phyloP scores from a whole-genome alignment of 2,113 vertebrate species.

The Hyaena hyaena region DNA sequence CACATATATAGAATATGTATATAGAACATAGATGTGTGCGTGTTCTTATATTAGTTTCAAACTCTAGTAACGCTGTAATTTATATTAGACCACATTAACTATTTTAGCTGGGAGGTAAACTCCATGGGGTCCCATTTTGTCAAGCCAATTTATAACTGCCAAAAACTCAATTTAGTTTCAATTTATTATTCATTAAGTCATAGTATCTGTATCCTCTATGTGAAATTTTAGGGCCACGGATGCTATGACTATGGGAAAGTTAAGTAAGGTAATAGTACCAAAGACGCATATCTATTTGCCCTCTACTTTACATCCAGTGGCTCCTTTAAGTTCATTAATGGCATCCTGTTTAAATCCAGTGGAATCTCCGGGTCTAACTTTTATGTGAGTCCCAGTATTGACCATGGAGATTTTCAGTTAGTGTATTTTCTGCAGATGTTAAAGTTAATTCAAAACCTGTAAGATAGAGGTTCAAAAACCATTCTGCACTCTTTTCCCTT shows the following conservation, averaged over 20 bases:
- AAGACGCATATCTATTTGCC: neutral
- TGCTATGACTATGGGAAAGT: neutral
- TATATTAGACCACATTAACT: neutral
- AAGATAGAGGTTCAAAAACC: neutral
- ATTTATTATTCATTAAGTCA: slow-evolving; percentile 21
- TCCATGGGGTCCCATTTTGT: neutral
- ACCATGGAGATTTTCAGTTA: neutral
- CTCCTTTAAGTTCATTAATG: neutral
- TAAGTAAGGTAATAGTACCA: too few relatives aligned
- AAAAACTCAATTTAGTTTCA: neutral
- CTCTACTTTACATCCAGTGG: neutral
- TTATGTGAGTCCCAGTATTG: neutral
- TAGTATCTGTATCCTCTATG: neutral
- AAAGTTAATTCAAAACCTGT: neutral
- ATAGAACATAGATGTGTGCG: too few relatives aligned
- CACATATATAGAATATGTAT: too few relatives aligned
- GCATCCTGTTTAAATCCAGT: neutral
- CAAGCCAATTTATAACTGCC: neutral
- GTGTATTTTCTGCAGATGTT: neutral
- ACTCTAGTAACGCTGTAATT: neutral
- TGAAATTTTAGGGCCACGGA: neutral
- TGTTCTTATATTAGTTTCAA: neutral
- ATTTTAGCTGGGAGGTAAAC: neutral
- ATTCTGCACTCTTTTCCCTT: neutral
- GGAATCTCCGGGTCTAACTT: neutral